Conservation (phyloP, 2,113 vertebrate species). For the Lipotes vexillifer region DNA sequence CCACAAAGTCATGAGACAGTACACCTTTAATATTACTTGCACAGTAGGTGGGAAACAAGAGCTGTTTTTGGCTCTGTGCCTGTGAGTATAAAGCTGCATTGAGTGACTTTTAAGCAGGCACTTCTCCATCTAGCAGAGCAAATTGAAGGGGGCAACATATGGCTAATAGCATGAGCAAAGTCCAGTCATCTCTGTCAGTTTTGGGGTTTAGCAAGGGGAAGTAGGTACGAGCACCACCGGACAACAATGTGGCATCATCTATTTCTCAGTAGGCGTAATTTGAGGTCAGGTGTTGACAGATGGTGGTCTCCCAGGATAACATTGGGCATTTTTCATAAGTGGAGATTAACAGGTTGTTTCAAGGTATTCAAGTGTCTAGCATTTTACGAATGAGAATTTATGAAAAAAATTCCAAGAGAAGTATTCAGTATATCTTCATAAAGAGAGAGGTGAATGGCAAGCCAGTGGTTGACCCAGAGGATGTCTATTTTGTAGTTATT, state of each 20-base stretch:
- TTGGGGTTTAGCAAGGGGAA: background rate
- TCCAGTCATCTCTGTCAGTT: slow-evolving; percentile 46
- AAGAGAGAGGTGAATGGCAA: background rate
- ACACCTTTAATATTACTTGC: slow-evolving; percentile 73
- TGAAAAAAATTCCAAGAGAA: background rate
- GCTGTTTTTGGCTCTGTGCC: slow-evolving; percentile 60
- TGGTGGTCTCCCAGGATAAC: background rate
- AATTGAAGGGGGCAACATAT: slow-evolving; percentile 42
- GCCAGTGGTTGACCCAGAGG: background rate
- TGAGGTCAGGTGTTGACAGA: slow-evolving; percentile 15
- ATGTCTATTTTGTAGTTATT: background rate
- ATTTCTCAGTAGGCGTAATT: slow-evolving; percentile 35
- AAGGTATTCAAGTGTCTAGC: background rate
- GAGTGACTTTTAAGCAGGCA: slow-evolving; percentile 59
- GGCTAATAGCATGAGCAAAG: slow-evolving; percentile 35
- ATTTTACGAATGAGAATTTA: slow-evolving; percentile 38
- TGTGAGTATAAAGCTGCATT: slow-evolving; percentile 18
- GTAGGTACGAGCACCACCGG: background rate
- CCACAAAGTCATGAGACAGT: slow-evolving; percentile 60
- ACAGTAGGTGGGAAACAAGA: slow-evolving; percentile 58
- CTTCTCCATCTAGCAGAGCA: slow-evolving; percentile 59
- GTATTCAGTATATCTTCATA: background rate
- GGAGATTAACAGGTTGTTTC: slow-evolving; percentile 53
- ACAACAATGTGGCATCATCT: background rate
- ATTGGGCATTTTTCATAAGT: background rate